These are phyloP conservation scores for Acanthurus leucopareius DNA, from an alignment of 2,797 vertebrate genomes.

Conservation along the genomic window DNA sequence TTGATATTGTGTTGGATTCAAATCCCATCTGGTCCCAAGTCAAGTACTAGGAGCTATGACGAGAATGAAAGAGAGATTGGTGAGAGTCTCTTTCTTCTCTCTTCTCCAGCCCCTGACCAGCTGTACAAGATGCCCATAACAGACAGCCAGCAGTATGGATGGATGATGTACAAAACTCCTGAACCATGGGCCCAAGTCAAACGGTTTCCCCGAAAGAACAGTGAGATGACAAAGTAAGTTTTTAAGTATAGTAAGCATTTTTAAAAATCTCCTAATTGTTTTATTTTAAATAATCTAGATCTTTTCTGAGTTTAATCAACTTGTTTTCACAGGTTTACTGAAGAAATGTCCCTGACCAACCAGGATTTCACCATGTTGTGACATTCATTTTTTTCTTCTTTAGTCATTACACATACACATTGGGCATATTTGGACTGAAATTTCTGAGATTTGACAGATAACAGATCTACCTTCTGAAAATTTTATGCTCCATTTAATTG, in stretches of 20 bases:
- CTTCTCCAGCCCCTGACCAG: slow-evolving; percentile 85
- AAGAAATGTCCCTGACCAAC: slow-evolving; percentile 76
- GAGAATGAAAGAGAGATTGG: neutral
- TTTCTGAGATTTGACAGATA: neutral
- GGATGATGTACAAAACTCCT: slow-evolving; percentile 73
- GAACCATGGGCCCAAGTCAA: slow-evolving; percentile 78
- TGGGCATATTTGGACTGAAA: too few species aligned
- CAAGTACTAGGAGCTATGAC: neutral
- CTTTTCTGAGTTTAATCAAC: slow-evolving; percentile 9
- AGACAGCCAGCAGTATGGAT: slow-evolving; percentile 86
- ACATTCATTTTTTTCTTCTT: slow-evolving; percentile 19
- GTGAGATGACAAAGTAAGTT: slow-evolving; percentile 86
- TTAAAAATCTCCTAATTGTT: too few species aligned
- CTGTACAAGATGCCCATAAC: slow-evolving; percentile 85
- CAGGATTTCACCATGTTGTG: slow-evolving; percentile 82
- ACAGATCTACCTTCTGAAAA: neutral
- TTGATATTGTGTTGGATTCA: neutral
- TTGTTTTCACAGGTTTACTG: slow-evolving; percentile 80
- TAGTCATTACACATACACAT: neutral
- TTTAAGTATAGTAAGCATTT: neutral
- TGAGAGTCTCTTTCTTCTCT: slow-evolving; percentile 4
- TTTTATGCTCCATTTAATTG: neutral
- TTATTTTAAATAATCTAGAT: neutral
- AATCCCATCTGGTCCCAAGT: neutral
- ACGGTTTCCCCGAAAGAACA: slow-evolving; percentile 80